Evolutionary conservation across 2,797 vertebrate species (phyloP).

Genomic region (Macropus fuliginosus): DNA sequence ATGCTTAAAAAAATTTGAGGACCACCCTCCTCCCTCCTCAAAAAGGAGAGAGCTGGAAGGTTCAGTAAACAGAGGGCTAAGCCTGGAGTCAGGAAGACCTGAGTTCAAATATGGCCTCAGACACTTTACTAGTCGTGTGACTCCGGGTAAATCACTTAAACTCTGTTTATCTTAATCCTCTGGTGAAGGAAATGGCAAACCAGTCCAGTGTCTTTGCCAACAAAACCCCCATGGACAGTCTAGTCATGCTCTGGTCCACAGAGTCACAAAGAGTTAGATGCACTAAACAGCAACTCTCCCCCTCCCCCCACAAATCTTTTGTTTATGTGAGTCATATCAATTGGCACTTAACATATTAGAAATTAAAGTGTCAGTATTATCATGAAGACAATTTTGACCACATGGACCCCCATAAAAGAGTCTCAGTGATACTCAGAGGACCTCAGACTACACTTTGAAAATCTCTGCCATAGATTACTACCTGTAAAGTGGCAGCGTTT

Average conservation of each 20-base stretch:
- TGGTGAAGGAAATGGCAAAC: not conserved
- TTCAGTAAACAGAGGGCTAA: not conserved
- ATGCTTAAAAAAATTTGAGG: not conserved
- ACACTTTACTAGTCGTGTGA: not conserved
- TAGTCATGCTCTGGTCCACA: not conserved
- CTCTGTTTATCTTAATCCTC: not conserved
- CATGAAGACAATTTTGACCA: not conserved
- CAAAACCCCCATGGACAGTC: not conserved
- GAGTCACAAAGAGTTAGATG: not conserved
- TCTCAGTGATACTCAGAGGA: not conserved
- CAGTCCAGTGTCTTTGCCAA: not conserved
- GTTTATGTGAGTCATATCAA: not conserved
- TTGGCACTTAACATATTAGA: not conserved
- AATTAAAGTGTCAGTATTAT: not conserved
- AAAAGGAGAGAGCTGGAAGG: not conserved
- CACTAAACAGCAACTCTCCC: not conserved
- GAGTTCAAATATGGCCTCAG: not conserved
- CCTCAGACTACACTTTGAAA: not conserved
- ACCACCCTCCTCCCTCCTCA: not conserved
- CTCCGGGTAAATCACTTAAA: not conserved
- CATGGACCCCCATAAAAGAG: not conserved
- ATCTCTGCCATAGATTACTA: not conserved
- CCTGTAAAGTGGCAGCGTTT: not conserved
- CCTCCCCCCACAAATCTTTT: not conserved
- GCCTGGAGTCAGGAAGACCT: not conserved